Conservation (phyloP, 1,140 invertebrate species). For the Frieseomelitta varia region DNA sequence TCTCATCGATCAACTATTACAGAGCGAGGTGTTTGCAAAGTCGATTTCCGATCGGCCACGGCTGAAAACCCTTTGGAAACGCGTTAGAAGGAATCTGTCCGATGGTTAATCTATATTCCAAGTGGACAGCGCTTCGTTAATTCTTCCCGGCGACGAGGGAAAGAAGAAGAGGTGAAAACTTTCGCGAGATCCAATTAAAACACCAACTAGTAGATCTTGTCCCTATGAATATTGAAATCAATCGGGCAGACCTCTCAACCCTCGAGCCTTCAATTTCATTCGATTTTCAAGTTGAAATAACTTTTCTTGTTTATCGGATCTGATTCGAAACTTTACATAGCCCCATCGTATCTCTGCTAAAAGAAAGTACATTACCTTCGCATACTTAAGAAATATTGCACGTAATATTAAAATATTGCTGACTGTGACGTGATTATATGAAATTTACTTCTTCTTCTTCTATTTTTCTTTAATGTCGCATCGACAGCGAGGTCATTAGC, state of each 20-base stretch:
- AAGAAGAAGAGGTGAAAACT: not conserved
- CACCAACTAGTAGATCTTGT: not conserved
- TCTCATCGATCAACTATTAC: not conserved
- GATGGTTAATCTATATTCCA: not conserved
- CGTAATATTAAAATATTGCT: too few species aligned
- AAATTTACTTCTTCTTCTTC: too few species aligned
- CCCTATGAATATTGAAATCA: slow-evolving; percentile 38
- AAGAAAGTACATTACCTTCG: too few species aligned
- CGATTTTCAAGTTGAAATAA: slow-evolving; percentile 7
- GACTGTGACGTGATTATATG: too few species aligned
- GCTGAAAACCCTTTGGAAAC: not conserved
- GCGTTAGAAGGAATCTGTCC: not conserved
- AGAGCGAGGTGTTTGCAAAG: not conserved
- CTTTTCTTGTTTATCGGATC: slow-evolving; percentile 9
- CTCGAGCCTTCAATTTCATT: not conserved
- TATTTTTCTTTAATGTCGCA: too few species aligned
- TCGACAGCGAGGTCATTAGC: too few species aligned
- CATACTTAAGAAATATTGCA: too few species aligned
- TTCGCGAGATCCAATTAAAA: slow-evolving; percentile 20
- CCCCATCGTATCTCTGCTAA: too few species aligned
- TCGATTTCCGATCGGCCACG: not conserved
- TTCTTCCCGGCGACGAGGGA: not conserved
- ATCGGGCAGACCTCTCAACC: not conserved
- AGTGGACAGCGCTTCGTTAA: not conserved
- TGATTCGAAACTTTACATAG: not conserved